phyloP scores from a whole-genome alignment of 2,113 vertebrate species.

The Bambusicola thoracicus region DNA sequence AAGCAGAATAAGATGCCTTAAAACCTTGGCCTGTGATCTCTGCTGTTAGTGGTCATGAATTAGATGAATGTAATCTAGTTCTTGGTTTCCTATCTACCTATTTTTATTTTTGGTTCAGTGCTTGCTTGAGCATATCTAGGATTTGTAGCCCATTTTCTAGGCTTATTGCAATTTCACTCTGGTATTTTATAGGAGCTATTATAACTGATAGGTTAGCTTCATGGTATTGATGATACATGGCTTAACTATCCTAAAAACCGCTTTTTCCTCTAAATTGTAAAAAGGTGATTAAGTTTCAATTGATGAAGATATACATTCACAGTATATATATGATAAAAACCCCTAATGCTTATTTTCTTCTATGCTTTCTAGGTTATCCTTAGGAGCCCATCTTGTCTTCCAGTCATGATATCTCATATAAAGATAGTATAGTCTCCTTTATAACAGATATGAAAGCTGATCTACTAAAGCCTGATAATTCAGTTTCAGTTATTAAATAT shows the following conservation, averaged over 20 bases:
- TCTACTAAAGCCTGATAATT: conserved; percentile 21
- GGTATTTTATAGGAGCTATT: conserved; percentile 90
- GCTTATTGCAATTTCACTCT: conserved; percentile 85
- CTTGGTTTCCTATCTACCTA: conserved; percentile 82
- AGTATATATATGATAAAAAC: conserved; percentile 61
- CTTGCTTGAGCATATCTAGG: conserved; percentile 85
- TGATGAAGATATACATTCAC: conserved; percentile 72
- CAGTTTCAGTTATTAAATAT: not conserved
- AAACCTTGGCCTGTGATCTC: conserved; percentile 84
- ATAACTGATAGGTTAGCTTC: conserved; percentile 88
- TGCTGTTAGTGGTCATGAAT: conserved; percentile 78
- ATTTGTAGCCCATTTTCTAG: conserved; percentile 91
- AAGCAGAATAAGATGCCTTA: conserved; percentile 70
- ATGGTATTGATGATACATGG: conserved; percentile 84
- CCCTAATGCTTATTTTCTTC: conserved; percentile 64
- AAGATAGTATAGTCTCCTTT: not conserved
- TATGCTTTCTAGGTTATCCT: conserved; percentile 25
- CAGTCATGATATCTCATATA: not conserved
- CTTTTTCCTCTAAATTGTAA: conserved; percentile 75
- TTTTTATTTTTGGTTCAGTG: conserved; percentile 89
- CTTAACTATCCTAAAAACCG: conserved; percentile 73
- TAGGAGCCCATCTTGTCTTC: conserved; percentile 29
- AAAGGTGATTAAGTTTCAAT: conserved; percentile 78
- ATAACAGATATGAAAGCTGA: not conserved
- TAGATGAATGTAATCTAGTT: conserved; percentile 80